Conservation (phyloP, 1,140 invertebrate genomes). For the Agrypnia vestita region DNA sequence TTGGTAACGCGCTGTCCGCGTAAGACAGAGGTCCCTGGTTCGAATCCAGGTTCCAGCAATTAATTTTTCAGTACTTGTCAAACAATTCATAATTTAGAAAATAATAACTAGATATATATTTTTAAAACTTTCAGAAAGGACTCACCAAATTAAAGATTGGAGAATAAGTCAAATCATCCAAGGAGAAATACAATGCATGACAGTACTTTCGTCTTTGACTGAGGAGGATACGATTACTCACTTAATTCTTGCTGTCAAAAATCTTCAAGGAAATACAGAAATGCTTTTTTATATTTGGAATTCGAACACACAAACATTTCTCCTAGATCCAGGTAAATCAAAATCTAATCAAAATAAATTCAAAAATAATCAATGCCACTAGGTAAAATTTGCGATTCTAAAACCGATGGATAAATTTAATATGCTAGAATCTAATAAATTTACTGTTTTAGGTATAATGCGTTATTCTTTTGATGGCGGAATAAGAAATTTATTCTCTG, state of each 20-base stretch:
- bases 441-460: slow-evolving; percentile 32
- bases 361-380: no score
- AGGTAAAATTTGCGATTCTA: no score
- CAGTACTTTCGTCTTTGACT: background rate
- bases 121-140: slow-evolving; percentile 3
- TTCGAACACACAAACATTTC: background rate
- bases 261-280: background rate
- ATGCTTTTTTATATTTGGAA: background rate
- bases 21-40: no score
- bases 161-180: background rate
- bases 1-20: no score
- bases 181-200: slow-evolving; percentile 1
- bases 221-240: background rate
- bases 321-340: background rate
- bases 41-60: no score
- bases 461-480: slow-evolving; percentile 2
- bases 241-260: background rate
- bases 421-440: no score
- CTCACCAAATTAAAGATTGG: background rate
- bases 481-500: slow-evolving; percentile 29
- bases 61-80: no score
- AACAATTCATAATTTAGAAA: no score
- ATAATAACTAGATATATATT: no score
- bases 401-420: no score
- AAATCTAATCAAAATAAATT: no score